These are phyloP conservation scores for Corella eumyota DNA, from an alignment of 23 tunicate species.

Conservation along the genomic window DNA sequence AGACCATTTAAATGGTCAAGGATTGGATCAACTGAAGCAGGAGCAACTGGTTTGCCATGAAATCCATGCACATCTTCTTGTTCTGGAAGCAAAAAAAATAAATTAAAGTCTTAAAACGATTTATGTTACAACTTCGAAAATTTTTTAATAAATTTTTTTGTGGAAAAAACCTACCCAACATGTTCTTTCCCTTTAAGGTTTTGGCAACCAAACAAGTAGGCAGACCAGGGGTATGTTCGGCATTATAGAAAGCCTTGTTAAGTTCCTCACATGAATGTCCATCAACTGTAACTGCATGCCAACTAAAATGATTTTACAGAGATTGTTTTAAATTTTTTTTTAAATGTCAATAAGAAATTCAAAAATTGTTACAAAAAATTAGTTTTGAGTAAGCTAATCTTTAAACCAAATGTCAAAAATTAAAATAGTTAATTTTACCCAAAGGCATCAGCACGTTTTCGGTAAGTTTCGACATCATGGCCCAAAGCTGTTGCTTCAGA, in stretches of 20 bases:
- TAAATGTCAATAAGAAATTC: no score
- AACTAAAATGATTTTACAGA: no score
- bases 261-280: constrained; percentile 67
- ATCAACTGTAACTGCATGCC: constrained; percentile 85
- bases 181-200: constrained; percentile 87
- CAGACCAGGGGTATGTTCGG: constrained; percentile 50
- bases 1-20: constrained; percentile 23
- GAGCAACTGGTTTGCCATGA: constrained; percentile 90
- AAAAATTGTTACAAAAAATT: no score
- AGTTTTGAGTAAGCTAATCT: no score
- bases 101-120: background rate
- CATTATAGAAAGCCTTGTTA: constrained; percentile 48
- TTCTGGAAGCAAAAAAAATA: background rate
- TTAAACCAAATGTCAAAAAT: no score
- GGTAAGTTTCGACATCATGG: constrained; percentile 79
- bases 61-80: constrained; percentile 82
- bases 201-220: constrained; percentile 93
- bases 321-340: no score
- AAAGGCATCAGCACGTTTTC: constrained; percentile 67
- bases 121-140: background rate
- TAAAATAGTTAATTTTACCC: no score
- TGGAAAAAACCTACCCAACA: constrained; percentile 20
- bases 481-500: constrained; percentile 78
- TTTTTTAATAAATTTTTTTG: background rate
- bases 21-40: constrained; percentile 47